A percentile compares a stretch with the other conserved stretches of the same genome.
phyloP scores from a whole-genome alignment of 1,140 invertebrate species.

The Drosophila varians region DNA sequence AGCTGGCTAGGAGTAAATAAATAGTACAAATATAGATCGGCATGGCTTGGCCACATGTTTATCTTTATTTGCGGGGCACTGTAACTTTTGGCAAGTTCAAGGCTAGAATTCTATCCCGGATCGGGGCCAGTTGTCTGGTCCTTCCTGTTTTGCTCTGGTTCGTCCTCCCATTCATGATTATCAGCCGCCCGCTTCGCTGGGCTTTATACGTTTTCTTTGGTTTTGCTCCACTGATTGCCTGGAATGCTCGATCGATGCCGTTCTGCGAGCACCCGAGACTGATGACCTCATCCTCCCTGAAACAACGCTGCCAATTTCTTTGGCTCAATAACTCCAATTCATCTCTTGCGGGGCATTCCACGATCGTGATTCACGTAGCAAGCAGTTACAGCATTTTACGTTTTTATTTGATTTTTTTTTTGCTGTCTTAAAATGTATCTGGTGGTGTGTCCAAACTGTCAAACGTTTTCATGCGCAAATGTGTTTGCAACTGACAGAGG shows the following conservation, averaged over 20 bases:
- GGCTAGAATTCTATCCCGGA: not conserved
- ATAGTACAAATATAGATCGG: conserved; percentile 22
- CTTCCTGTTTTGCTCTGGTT: not conserved
- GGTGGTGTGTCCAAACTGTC: conserved; percentile 38
- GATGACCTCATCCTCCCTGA: conserved; percentile 46
- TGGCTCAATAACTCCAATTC: conserved; percentile 42
- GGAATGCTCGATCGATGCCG: conserved; percentile 49
- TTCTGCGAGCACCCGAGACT: conserved; percentile 32
- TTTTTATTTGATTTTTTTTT: too few species aligned
- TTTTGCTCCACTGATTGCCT: conserved; percentile 55
- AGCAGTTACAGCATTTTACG: conserved; percentile 17
- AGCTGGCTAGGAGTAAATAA: conserved; percentile 21
- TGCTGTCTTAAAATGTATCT: not conserved
- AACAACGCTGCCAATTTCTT: conserved; percentile 17
- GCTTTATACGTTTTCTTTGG: conserved; percentile 36
- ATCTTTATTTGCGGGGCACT: not conserved
- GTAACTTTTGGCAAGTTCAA: conserved; percentile 20
- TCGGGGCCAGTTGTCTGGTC: not conserved
- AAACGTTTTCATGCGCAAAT: conserved; percentile 36
- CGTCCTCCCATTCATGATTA: not conserved
- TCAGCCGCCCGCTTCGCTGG: not conserved
- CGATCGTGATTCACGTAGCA: conserved; percentile 23
- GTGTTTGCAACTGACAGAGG: conserved; percentile 18
- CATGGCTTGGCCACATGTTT: too few species aligned
- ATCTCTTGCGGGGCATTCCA: conserved; percentile 28